A percentile compares a stretch with the other conserved stretches of the same genome.
Evolutionary conservation across 2,888 invertebrate species (phyloP).

Genomic region (Macrosiphum euphorbiae): DNA sequence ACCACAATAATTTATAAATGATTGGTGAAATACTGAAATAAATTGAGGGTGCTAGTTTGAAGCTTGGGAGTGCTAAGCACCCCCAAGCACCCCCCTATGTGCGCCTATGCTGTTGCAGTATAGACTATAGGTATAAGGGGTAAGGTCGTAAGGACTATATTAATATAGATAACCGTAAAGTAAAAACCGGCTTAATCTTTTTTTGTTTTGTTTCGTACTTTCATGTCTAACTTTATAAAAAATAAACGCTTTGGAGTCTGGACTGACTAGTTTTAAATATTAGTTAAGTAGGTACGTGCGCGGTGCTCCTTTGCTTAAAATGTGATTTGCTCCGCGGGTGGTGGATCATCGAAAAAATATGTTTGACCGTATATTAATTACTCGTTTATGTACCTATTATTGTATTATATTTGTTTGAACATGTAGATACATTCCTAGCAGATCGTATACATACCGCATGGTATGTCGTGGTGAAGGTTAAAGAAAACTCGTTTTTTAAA

Average conservation of each 20-base stretch:
- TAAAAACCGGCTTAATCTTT: neutral
- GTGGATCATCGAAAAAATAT: neutral
- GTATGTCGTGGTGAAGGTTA: neutral
- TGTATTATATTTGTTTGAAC: neutral
- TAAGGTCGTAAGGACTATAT: no score
- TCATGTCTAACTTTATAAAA: neutral
- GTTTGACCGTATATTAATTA: neutral
- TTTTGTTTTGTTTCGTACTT: neutral
- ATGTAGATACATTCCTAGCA: neutral
- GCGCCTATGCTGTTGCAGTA: no score
- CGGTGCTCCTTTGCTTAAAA: neutral
- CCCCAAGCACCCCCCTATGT: no score
- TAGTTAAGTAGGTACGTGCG: neutral
- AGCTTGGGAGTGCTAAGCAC: no score
- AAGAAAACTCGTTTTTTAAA: neutral
- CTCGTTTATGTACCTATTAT: neutral
- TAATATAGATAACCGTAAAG: no score
- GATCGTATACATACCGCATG: neutral
- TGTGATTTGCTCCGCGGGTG: neutral
- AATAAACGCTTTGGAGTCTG: neutral
- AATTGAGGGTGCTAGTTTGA: no score
- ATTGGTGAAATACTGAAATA: no score
- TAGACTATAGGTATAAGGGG: no score
- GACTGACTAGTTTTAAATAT: neutral
- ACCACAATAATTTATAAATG: no score